A percentile compares a stretch with the other conserved stretches of the same genome.
These are phyloP conservation scores for Petrolisthes cinctipes DNA, from an alignment of 2,888 invertebrate species.

Conservation along the genomic window DNA sequence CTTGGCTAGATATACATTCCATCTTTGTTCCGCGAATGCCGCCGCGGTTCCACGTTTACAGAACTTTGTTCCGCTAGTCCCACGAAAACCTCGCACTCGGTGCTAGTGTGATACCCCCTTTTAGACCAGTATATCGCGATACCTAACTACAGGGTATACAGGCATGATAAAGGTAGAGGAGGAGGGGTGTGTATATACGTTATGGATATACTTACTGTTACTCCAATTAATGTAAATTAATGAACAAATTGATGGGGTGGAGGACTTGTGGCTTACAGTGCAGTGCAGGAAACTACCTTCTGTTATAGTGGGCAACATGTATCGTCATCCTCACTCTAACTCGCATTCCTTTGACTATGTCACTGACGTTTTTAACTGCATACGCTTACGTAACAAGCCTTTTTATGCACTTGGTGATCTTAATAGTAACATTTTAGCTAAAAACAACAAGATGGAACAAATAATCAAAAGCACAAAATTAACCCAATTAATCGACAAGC, in stretches of 20 bases:
- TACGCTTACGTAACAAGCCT: not conserved
- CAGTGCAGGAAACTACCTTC: constrained; percentile 26
- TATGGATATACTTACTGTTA: not conserved
- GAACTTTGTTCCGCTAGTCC: too few relatives aligned
- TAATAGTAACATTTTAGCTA: not conserved
- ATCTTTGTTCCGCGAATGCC: too few relatives aligned
- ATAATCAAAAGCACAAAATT: not conserved
- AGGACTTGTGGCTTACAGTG: not conserved
- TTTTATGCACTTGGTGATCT: not conserved
- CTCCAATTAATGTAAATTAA: not conserved
- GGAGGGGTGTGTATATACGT: not conserved
- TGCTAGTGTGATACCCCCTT: too few relatives aligned
- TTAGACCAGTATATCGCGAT: too few relatives aligned
- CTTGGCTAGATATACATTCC: too few relatives aligned
- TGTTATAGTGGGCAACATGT: not conserved
- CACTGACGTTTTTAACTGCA: not conserved
- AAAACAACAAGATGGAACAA: not conserved
- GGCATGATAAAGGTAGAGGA: not conserved
- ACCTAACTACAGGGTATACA: too few relatives aligned
- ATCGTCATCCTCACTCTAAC: not conserved
- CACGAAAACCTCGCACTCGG: too few relatives aligned
- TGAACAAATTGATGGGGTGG: not conserved
- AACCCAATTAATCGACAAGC: not conserved
- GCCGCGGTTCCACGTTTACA: too few relatives aligned
- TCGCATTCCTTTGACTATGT: not conserved